Percentiles rank a stretch among this genome's conserved stretches.
Evolutionary conservation across 2,888 invertebrate species (phyloP).

Genomic region (Melanotus villosus): DNA sequence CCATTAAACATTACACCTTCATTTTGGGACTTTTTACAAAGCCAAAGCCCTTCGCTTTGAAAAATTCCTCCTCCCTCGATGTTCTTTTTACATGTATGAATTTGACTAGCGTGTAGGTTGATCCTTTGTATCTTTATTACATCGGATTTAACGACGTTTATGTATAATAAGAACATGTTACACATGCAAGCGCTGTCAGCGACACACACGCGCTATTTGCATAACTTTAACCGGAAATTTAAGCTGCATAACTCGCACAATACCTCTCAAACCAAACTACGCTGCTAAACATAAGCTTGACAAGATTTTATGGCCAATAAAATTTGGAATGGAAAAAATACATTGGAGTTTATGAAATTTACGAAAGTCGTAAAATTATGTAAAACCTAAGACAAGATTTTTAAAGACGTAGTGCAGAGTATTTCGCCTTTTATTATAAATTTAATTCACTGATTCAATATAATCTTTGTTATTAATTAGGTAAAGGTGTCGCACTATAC

Average conservation of each 20-base stretch:
- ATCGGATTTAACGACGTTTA: conserved; percentile 23
- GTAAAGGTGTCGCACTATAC: too few species aligned
- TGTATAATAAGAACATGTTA: conserved; percentile 24
- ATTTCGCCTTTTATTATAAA: neutral
- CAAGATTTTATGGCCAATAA: conserved; percentile 15
- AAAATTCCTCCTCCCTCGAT: neutral
- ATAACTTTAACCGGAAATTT: conserved; percentile 17
- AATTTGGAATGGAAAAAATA: conserved; percentile 13
- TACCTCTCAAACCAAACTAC: conserved; percentile 7
- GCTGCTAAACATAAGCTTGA: conserved; percentile 6
- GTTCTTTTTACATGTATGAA: conserved; percentile 6
- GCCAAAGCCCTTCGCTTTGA: too few species aligned
- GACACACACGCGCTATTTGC: conserved; percentile 14
- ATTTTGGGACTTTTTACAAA: too few species aligned
- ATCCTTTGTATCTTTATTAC: conserved; percentile 20
- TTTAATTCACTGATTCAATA: neutral
- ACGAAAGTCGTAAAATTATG: conserved; percentile 10
- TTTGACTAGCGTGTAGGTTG: neutral
- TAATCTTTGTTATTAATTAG: too few species aligned
- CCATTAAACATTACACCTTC: neutral
- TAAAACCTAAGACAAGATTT: neutral
- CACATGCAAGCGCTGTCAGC: conserved; percentile 26
- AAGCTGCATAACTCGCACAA: conserved; percentile 11
- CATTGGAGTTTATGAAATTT: conserved; percentile 24
- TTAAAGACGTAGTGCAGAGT: neutral